Evolutionary conservation across 1,140 invertebrate genomes (phyloP).

Genomic region (Trichomalopsis sarcophagae): DNA sequence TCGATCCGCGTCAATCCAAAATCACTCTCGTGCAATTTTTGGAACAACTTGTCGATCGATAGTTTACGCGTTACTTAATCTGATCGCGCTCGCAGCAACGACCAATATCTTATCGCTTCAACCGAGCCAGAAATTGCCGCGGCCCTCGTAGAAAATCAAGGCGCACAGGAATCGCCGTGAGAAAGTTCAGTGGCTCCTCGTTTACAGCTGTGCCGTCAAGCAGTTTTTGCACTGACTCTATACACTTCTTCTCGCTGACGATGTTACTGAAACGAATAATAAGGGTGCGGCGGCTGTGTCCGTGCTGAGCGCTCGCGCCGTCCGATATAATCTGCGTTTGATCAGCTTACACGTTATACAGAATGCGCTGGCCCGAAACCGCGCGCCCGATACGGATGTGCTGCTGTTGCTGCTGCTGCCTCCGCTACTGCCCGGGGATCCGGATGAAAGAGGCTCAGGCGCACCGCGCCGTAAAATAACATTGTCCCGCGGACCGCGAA

Average conservation of each 20-base stretch:
- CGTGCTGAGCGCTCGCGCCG: conserved; percentile 24
- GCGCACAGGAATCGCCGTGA: conserved; percentile 25
- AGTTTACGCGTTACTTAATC: neutral
- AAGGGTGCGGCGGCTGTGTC: conserved; percentile 2
- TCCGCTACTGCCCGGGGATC: conserved; percentile 54
- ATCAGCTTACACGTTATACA: conserved; percentile 74
- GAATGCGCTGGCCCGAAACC: conserved; percentile 56
- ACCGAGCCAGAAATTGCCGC: conserved; percentile 28
- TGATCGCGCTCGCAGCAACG: neutral
- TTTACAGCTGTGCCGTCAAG: conserved; percentile 34
- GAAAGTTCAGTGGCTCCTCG: conserved; percentile 18
- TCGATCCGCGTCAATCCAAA: neutral
- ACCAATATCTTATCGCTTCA: neutral
- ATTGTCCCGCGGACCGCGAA: conserved; percentile 70
- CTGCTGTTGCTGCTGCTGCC: neutral
- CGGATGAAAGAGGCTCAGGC: conserved; percentile 75
- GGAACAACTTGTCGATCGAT: too few relatives aligned
- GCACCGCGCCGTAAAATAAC: conserved; percentile 75
- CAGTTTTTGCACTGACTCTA: neutral
- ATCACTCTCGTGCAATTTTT: neutral
- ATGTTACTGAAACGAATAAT: conserved; percentile 6
- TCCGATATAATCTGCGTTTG: conserved; percentile 73
- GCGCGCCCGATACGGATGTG: conserved; percentile 54
- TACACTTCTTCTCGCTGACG: neutral
- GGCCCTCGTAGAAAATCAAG: neutral